Evolutionary conservation across 2,888 invertebrate species (phyloP).

Genomic region (Leucozona laternaria): DNA sequence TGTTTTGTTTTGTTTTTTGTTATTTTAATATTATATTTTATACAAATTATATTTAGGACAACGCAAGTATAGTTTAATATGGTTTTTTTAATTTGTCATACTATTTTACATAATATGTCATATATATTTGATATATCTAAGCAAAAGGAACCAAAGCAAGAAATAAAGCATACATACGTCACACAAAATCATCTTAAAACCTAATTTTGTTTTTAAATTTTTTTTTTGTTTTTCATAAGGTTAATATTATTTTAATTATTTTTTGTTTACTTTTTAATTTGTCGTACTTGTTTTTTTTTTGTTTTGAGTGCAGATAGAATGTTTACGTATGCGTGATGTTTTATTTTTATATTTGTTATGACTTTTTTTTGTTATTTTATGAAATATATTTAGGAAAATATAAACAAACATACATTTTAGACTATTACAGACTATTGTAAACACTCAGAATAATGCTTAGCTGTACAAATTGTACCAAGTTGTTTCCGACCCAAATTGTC

Average conservation of each 20-base stretch:
- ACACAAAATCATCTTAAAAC: conserved; percentile 57
- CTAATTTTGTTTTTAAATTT: conserved; percentile 35
- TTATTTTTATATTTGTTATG: conserved; percentile 12
- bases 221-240: conserved; percentile 47
- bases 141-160: conserved; percentile 65
- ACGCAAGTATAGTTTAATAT: conserved; percentile 17
- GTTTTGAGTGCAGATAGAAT: conserved; percentile 71
- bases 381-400: conserved; percentile 64
- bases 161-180: conserved; percentile 65
- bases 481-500: conserved; percentile 14
- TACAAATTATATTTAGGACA: conserved; percentile 43
- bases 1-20: background rate
- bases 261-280: conserved; percentile 4
- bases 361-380: conserved; percentile 16
- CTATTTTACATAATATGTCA: conserved; percentile 59
- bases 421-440: conserved; percentile 66
- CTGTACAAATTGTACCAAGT: conserved; percentile 68
- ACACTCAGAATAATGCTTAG: conserved; percentile 53
- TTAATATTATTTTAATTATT: conserved; percentile 48
- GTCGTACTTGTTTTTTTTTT: conserved; percentile 34
- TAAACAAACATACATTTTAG: conserved; percentile 64
- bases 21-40: conserved; percentile 25
- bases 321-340: conserved; percentile 74
- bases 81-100: conserved; percentile 40
- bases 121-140: conserved; percentile 30